phyloP scores from a whole-genome alignment of 2,113 vertebrate genomes.

The Entomyzon cyanotis region DNA sequence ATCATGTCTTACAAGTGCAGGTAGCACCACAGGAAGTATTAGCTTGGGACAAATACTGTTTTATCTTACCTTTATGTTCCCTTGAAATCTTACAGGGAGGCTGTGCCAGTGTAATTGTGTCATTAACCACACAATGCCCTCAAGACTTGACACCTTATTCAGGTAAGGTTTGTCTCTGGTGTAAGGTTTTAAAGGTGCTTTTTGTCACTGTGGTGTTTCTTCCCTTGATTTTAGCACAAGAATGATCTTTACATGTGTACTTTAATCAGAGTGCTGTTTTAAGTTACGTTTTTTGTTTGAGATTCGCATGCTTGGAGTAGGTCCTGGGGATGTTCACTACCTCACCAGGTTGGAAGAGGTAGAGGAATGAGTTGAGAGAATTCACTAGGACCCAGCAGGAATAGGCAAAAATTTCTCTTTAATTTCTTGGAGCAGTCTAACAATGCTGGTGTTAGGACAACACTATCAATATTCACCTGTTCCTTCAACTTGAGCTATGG shows the following conservation, averaged over 20 bases:
- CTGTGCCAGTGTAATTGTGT: constrained; percentile 95
- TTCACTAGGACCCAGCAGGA: neutral
- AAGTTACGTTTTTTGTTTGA: neutral
- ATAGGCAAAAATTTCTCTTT: neutral
- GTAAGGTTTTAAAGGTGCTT: neutral
- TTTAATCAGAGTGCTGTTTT: neutral
- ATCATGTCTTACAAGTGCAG: neutral
- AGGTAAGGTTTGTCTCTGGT: constrained; percentile 72
- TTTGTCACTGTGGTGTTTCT: neutral
- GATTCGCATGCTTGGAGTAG: neutral
- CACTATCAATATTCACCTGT: neutral
- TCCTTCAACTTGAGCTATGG: neutral
- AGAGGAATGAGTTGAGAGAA: neutral
- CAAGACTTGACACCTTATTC: constrained; percentile 94
- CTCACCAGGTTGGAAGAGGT: neutral
- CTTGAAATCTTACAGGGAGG: constrained; percentile 82
- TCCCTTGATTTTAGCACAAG: neutral
- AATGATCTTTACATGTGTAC: neutral
- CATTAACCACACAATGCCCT: constrained; percentile 93
- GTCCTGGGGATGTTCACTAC: neutral
- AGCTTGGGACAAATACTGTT: neutral
- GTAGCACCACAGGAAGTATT: neutral
- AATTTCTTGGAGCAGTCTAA: neutral
- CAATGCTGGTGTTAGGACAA: neutral
- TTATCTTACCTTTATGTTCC: neutral